Percentiles rank a stretch among this genome's conserved stretches.
Conservation (phyloP, 2,797 vertebrate species). For the Agapornis canus region DNA sequence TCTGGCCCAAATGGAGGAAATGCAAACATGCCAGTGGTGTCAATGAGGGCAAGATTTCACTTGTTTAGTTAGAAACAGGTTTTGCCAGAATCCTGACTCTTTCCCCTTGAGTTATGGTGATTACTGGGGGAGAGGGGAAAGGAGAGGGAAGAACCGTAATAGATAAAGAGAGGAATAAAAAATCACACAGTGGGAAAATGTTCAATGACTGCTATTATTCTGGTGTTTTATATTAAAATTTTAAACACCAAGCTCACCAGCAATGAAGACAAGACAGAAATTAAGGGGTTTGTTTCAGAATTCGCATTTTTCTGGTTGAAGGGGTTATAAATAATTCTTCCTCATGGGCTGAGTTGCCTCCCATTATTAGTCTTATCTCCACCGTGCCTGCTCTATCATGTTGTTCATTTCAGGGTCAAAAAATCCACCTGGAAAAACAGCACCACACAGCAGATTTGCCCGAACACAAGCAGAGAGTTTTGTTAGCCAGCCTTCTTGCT, state of each 20-base stretch:
- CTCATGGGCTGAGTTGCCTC: background rate
- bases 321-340: slow-evolving; percentile 4
- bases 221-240: background rate
- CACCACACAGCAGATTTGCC: background rate
- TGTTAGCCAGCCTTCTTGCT: background rate
- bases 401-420: slow-evolving; percentile 10
- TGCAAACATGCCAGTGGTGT: background rate
- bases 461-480: background rate
- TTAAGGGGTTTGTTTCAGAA: background rate
- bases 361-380: slow-evolving; percentile 18
- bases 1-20: background rate
- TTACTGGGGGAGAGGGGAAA: slow-evolving; percentile 16
- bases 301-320: background rate
- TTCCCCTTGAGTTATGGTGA: slow-evolving; percentile 8
- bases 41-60: slow-evolving; percentile 39
- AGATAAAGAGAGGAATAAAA: background rate
- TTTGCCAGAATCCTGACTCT: slow-evolving; percentile 44
- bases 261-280: background rate
- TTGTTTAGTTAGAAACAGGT: slow-evolving; percentile 43
- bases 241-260: background rate
- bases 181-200: background rate
- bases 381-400: slow-evolving; percentile 1
- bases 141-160: background rate
- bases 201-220: background rate
- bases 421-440: background rate